Conservation (phyloP, 2,888 invertebrate species). For the Periphyllus acericola region DNA sequence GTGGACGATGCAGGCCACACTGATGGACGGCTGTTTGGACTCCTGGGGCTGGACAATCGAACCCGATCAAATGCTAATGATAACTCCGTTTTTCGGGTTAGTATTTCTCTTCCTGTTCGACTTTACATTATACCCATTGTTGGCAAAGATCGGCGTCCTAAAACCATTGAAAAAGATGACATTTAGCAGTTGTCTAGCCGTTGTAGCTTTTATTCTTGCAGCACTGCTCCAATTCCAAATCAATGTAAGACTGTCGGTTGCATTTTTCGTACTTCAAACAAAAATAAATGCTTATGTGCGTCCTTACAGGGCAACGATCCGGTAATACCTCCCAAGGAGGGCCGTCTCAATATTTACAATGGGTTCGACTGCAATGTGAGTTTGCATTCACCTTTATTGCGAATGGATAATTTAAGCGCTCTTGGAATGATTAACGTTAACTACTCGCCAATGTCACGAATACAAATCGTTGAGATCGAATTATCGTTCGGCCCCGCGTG, state of each 20-base stretch:
- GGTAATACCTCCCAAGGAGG: not conserved
- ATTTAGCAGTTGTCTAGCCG: slow-evolving; percentile 86
- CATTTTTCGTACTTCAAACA: not conserved
- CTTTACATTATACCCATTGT: slow-evolving; percentile 80
- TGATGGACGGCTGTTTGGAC: slow-evolving; percentile 85
- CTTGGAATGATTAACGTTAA: not conserved
- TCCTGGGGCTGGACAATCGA: slow-evolving; percentile 74
- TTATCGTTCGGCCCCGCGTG: slow-evolving; percentile 15
- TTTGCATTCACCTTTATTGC: not conserved
- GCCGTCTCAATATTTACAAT: slow-evolving; percentile 49
- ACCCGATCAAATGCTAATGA: slow-evolving; percentile 95
- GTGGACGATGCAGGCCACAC: slow-evolving; percentile 76
- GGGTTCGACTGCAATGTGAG: slow-evolving; percentile 42
- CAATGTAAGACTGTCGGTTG: slow-evolving; percentile 65
- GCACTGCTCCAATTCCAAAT: slow-evolving; percentile 72
- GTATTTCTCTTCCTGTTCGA: slow-evolving; percentile 86
- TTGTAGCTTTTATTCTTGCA: slow-evolving; percentile 84
- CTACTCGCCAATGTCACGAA: not conserved
- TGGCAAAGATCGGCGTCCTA: slow-evolving; percentile 75
- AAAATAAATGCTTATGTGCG: not conserved
- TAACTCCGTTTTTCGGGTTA: slow-evolving; percentile 87
- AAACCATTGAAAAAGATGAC: slow-evolving; percentile 88
- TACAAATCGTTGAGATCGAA: not conserved
- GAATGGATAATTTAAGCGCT: not conserved
- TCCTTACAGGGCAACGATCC: slow-evolving; percentile 9